Conservation (phyloP, 92 coral and sea anemone species). For the Zoanthus sociatus region DNA sequence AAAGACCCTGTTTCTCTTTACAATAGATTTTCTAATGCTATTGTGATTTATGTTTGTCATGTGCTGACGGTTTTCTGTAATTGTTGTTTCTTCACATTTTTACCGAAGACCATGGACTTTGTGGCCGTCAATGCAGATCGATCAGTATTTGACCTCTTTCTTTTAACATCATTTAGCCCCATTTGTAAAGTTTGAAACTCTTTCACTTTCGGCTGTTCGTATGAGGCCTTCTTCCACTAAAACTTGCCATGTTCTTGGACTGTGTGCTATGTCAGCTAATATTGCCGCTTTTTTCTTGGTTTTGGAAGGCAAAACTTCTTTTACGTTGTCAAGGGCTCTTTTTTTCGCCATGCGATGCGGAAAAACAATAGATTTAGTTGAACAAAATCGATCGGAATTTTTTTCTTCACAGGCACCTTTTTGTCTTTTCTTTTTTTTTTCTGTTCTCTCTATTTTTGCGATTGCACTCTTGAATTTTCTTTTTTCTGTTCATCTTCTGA, state of each 20-base stretch:
- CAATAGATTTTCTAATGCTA: slow-evolving; percentile 15
- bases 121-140: slow-evolving; percentile 29
- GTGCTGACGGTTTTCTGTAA: slow-evolving; percentile 15
- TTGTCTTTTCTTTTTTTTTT: slow-evolving; percentile 4
- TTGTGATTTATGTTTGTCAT: slow-evolving; percentile 4
- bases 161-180: background rate
- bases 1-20: slow-evolving; percentile 10
- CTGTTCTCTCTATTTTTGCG: slow-evolving; percentile 13
- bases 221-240: background rate
- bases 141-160: slow-evolving; percentile 4
- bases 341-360: slow-evolving; percentile 22
- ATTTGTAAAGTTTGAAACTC: slow-evolving; percentile 7
- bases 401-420: slow-evolving; percentile 3
- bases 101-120: slow-evolving; percentile 27
- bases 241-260: background rate
- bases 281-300: slow-evolving; percentile 6
- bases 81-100: slow-evolving; percentile 1
- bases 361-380: background rate
- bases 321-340: slow-evolving; percentile 14
- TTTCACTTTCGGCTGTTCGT: slow-evolving; percentile 3
- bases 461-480: slow-evolving; percentile 13
- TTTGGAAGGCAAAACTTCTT: slow-evolving; percentile 9
- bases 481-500: slow-evolving; percentile 16
- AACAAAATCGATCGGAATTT: background rate
- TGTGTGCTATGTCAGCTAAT: background rate